Conservation (phyloP, 2,797 vertebrate genomes). For the Poecilia wingei region DNA sequence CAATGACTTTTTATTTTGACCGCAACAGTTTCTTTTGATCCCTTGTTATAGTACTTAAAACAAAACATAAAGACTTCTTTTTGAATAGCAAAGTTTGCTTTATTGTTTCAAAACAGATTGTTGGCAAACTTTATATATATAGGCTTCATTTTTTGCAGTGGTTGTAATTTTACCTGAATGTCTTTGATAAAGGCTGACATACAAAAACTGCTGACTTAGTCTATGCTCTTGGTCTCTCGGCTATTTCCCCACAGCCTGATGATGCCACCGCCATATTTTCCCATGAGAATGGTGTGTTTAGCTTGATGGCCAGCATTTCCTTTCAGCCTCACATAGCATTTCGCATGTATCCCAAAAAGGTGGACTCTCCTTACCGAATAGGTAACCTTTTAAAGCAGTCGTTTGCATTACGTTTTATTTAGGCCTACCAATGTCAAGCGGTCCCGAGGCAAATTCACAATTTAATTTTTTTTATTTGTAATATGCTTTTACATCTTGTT, state of each 20-base stretch:
- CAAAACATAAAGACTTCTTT: slow-evolving; percentile 1
- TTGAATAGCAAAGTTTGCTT: background rate
- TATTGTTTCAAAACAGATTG: background rate
- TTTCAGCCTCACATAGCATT: background rate
- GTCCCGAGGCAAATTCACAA: background rate
- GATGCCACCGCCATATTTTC: background rate
- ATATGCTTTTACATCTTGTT: background rate
- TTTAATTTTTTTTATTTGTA: background rate
- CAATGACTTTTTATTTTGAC: slow-evolving; percentile 31
- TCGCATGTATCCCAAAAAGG: background rate
- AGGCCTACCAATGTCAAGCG: background rate
- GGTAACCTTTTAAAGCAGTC: background rate
- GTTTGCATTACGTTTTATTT: background rate
- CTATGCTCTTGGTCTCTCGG: background rate
- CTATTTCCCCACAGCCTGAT: background rate
- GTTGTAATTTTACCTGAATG: too few species aligned
- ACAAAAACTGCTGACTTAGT: background rate
- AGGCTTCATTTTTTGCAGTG: background rate
- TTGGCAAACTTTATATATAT: background rate
- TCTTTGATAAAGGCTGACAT: background rate
- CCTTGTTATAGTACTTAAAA: background rate
- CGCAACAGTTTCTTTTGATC: slow-evolving; percentile 8
- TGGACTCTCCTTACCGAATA: background rate
- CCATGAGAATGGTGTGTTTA: background rate
- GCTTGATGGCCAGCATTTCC: background rate